Percentiles rank a stretch among this genome's conserved stretches.
Conservation (phyloP, 2,888 invertebrate genomes). For the Therioaphis trifolii region DNA sequence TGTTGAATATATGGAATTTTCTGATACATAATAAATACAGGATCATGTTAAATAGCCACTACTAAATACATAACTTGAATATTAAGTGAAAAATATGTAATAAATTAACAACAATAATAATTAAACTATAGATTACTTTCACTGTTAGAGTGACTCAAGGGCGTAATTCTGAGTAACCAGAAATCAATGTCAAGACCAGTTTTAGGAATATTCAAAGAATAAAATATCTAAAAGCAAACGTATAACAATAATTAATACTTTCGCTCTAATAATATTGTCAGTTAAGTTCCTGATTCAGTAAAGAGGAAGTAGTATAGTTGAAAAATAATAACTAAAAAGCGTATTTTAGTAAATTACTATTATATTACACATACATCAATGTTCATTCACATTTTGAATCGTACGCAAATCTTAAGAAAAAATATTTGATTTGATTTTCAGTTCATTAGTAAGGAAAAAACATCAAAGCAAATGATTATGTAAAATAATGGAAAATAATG, state of each 20-base stretch:
- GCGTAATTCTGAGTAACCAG: constrained; percentile 21
- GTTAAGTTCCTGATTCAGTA: constrained; percentile 26
- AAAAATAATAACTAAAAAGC: constrained; percentile 17
- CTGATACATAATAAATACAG: too few relatives aligned
- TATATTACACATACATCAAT: neutral
- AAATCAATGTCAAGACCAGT: constrained; percentile 61
- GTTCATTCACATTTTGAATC: neutral
- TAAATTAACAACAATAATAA: constrained; percentile 27
- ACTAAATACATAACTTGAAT: neutral
- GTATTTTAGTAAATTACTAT: too few relatives aligned
- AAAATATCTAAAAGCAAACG: neutral
- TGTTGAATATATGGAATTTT: too few relatives aligned
- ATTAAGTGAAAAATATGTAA: neutral
- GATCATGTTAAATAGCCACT: too few relatives aligned
- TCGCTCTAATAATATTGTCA: constrained; percentile 31
- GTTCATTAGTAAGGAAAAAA: neutral
- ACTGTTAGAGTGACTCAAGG: constrained; percentile 16
- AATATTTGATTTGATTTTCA: neutral
- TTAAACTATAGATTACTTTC: constrained; percentile 35
- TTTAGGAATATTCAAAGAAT: constrained; percentile 2
- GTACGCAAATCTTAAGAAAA: too few relatives aligned
- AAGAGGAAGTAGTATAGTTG: constrained; percentile 18
- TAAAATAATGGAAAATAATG: too few relatives aligned
- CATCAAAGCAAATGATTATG: neutral
- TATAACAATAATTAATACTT: constrained; percentile 32